A percentile compares a stretch with the other conserved stretches of the same genome.
Evolutionary conservation across 2,113 vertebrate genomes (phyloP).

Genomic region (Mastomys coucha): DNA sequence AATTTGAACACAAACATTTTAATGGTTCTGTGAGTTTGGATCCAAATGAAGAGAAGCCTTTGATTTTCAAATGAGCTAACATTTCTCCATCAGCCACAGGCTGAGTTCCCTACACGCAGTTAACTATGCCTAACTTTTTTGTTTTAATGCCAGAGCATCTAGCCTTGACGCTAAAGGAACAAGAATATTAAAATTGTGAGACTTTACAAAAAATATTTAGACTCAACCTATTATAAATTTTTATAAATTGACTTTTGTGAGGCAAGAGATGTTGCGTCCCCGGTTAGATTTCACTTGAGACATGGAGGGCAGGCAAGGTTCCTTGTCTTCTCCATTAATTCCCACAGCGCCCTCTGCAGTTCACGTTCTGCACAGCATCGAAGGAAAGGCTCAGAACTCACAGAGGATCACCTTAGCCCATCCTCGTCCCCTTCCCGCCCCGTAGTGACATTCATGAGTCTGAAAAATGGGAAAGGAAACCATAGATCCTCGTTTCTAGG

Average conservation of each 20-base stretch:
- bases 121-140: background rate
- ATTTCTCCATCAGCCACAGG: background rate
- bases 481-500: background rate
- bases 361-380: background rate
- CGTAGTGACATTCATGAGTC: background rate
- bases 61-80: conserved; percentile 27
- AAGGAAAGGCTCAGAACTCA: background rate
- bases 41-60: conserved; percentile 6
- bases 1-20: conserved; percentile 34
- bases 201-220: conserved; percentile 8
- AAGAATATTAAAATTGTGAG: conserved; percentile 47
- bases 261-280: background rate
- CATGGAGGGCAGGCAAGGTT: background rate
- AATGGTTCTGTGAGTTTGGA: conserved; percentile 35
- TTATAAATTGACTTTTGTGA: background rate
- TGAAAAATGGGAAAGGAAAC: background rate
- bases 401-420: background rate
- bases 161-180: background rate
- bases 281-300: background rate
- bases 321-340: background rate
- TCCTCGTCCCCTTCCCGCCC: background rate
- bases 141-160: background rate
- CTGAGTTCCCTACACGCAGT: background rate
- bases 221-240: background rate
- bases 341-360: background rate